Evolutionary conservation across 2,888 invertebrate genomes (phyloP).

Genomic region (Meteorus colon): DNA sequence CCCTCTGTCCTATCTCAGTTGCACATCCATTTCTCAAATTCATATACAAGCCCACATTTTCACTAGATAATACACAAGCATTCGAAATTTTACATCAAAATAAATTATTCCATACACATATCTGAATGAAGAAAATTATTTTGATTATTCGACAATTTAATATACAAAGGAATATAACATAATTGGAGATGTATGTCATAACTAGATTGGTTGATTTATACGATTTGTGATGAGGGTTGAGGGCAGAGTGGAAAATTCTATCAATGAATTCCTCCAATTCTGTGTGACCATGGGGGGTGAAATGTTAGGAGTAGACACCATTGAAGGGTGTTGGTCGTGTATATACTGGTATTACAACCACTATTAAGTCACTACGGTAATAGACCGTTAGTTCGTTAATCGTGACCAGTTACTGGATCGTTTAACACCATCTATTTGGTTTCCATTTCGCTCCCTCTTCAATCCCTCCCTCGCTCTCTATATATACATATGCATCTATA

Average conservation of each 20-base stretch:
- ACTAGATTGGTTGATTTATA: neutral
- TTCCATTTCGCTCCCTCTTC: neutral
- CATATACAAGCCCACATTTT: neutral
- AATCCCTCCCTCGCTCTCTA: too few species aligned
- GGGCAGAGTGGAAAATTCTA: slow-evolving; percentile 11
- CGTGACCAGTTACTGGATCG: slow-evolving; percentile 39
- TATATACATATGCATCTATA: too few species aligned
- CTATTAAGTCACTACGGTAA: slow-evolving; percentile 49
- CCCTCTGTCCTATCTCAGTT: slow-evolving; percentile 48
- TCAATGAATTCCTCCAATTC: slow-evolving; percentile 32
- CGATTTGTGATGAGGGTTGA: neutral
- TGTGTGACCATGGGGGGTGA: slow-evolving; percentile 36
- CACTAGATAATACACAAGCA: neutral
- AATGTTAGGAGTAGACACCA: slow-evolving; percentile 43
- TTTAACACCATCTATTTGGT: slow-evolving; percentile 27
- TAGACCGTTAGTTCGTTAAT: slow-evolving; percentile 51
- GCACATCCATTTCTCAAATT: neutral
- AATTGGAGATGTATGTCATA: neutral
- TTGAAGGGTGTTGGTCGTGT: slow-evolving; percentile 37
- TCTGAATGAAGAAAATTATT: neutral
- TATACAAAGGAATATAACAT: neutral
- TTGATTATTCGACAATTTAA: neutral
- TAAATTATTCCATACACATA: neutral
- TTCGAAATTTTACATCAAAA: neutral
- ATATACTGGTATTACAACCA: slow-evolving; percentile 43